These are phyloP conservation scores for Choristoneura rosaceana DNA, from an alignment of 2,888 invertebrate genomes.

Conservation along the genomic window DNA sequence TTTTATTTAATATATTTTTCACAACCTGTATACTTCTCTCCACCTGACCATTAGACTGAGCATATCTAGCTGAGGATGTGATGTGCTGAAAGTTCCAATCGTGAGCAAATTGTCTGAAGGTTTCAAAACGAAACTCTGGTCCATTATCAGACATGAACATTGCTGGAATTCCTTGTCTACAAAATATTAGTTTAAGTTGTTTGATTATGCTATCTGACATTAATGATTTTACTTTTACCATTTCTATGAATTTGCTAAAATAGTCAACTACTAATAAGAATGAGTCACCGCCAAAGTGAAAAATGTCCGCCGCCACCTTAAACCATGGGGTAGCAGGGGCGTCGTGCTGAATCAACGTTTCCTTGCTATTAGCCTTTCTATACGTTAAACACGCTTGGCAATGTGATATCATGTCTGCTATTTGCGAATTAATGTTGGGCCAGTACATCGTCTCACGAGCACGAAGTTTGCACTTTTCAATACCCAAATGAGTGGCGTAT, in stretches of 20 bases:
- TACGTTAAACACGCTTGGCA: conserved; percentile 14
- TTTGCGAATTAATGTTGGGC: conserved; percentile 17
- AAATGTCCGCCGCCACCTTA: conserved; percentile 12
- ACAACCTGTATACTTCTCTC: conserved; percentile 46
- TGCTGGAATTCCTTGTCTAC: conserved; percentile 29
- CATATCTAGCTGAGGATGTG: conserved; percentile 43
- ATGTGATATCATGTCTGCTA: conserved; percentile 13
- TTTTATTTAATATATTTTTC: conserved; percentile 41
- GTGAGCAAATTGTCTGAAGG: conserved; percentile 41
- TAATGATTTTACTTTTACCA: conserved; percentile 10
- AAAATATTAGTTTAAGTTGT: conserved; percentile 24
- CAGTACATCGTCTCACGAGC: no score
- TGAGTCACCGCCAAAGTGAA: conserved; percentile 1
- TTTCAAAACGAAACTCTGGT: not conserved
- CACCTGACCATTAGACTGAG: conserved; percentile 46
- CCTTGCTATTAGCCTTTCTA: conserved; percentile 32
- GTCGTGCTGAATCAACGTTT: conserved; percentile 24
- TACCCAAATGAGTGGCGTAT: no score
- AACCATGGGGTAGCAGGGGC: conserved; percentile 18
- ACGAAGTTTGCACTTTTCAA: no score
- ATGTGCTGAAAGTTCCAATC: conserved; percentile 46
- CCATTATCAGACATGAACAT: conserved; percentile 11
- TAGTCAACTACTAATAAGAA: conserved; percentile 33
- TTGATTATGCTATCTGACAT: conserved; percentile 13
- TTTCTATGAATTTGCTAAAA: conserved; percentile 36